These are phyloP conservation scores for Chrysaora quinquecirrha DNA, from an alignment of 30 jellyfish, hydroid and myxozoan genomes.

Conservation along the genomic window DNA sequence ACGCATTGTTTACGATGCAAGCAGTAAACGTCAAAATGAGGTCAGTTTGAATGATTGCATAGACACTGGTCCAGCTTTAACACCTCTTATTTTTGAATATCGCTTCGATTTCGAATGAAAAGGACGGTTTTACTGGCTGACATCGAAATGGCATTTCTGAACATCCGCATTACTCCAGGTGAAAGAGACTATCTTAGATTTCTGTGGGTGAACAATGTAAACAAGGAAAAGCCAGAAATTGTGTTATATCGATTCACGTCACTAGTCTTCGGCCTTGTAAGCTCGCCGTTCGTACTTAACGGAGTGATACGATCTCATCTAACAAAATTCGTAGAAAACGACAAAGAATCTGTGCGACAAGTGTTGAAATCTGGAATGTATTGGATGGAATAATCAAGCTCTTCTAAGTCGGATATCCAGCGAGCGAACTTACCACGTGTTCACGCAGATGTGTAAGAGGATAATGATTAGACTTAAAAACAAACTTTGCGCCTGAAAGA, in stretches of 20 bases:
- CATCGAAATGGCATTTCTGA: neutral
- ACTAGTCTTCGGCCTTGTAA: slow-evolving; percentile 5
- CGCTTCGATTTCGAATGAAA: slow-evolving; percentile 22
- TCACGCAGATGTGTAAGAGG: too few relatives aligned
- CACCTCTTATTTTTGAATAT: slow-evolving; percentile 12
- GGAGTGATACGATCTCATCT: neutral
- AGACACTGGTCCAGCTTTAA: slow-evolving; percentile 21
- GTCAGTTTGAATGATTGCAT: slow-evolving; percentile 23
- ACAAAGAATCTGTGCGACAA: neutral
- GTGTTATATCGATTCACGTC: neutral
- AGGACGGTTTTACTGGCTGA: neutral
- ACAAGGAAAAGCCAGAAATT: slow-evolving; percentile 5
- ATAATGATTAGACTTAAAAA: too few relatives aligned
- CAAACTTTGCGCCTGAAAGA: too few relatives aligned
- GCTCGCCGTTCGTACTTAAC: slow-evolving; percentile 12
- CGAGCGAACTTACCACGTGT: too few relatives aligned
- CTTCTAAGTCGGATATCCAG: too few relatives aligned
- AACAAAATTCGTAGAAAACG: neutral
- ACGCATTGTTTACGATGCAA: slow-evolving; percentile 66
- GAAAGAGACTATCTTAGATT: slow-evolving; percentile 20
- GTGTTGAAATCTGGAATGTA: neutral
- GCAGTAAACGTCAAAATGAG: slow-evolving; percentile 9
- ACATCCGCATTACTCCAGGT: neutral
- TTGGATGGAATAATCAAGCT: too few relatives aligned
- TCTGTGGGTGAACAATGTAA: slow-evolving; percentile 4